These are phyloP conservation scores for Rhinella marina DNA, from an alignment of 2,797 vertebrate species.

Conservation along the genomic window DNA sequence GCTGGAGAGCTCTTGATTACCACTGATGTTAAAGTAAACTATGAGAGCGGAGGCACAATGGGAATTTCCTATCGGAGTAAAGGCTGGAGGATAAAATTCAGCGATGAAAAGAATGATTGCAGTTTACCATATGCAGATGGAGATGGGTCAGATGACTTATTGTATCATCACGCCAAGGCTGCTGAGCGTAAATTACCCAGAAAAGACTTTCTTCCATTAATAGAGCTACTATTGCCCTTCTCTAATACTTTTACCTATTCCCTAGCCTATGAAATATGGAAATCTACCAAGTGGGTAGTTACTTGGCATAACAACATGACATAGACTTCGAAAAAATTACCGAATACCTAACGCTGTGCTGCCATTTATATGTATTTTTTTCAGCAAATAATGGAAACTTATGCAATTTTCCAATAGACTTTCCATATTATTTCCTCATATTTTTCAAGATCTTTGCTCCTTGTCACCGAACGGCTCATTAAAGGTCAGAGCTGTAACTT, in stretches of 20 bases:
- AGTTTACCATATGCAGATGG: conserved; percentile 41
- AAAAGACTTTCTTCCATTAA: background rate
- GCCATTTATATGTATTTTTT: too few relatives aligned
- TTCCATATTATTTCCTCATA: too few relatives aligned
- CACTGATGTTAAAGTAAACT: conserved; percentile 86
- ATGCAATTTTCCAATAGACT: too few relatives aligned
- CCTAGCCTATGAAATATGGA: background rate
- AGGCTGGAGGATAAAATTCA: conserved; percentile 34
- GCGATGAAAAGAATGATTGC: conserved; percentile 9
- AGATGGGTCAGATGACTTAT: conserved; percentile 17
- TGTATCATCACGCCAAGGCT: background rate
- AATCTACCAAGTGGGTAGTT: background rate
- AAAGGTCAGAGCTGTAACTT: too few relatives aligned
- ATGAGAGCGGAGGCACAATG: conserved; percentile 61
- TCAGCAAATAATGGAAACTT: too few relatives aligned
- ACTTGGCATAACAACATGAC: background rate
- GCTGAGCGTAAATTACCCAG: background rate
- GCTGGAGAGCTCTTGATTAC: conserved; percentile 96
- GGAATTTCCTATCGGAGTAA: conserved; percentile 4
- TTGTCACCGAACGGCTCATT: too few relatives aligned
- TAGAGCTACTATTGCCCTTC: background rate
- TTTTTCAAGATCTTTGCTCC: too few relatives aligned
- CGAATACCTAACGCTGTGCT: too few relatives aligned
- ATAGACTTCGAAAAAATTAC: too few relatives aligned
- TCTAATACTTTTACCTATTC: background rate